These are phyloP conservation scores for Melitaea athalia DNA, from an alignment of 2,888 invertebrate species.

Conservation along the genomic window DNA sequence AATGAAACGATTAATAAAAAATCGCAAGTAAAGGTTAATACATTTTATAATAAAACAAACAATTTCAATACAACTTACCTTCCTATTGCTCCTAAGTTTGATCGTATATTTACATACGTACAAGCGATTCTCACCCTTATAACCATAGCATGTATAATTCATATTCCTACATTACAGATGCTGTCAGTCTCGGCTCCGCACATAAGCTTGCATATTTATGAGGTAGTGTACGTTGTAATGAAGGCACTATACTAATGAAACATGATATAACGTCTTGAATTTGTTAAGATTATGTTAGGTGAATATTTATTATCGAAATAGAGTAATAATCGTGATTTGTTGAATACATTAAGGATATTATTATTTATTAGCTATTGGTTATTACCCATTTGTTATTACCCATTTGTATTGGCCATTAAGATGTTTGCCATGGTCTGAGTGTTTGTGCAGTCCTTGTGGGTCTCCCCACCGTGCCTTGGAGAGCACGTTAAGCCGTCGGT, in stretches of 20 bases:
- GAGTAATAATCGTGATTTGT: background rate
- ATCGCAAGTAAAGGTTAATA: too few relatives aligned
- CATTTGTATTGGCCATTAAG: too few relatives aligned
- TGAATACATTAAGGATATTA: background rate
- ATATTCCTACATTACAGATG: constrained; percentile 37
- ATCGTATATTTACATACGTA: background rate
- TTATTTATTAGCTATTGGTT: background rate
- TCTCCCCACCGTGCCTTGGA: too few relatives aligned
- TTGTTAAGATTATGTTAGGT: constrained; percentile 30
- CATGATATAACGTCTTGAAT: constrained; percentile 37
- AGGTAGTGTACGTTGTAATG: constrained; percentile 39
- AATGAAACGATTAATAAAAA: too few relatives aligned
- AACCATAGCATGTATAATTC: constrained; percentile 27
- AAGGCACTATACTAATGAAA: constrained; percentile 36
- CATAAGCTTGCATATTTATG: constrained; percentile 48
- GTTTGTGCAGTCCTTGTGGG: too few relatives aligned
- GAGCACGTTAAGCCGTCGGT: too few relatives aligned
- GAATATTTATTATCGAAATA: background rate
- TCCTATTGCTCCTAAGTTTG: background rate
- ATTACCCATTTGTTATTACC: too few relatives aligned
- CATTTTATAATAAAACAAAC: background rate
- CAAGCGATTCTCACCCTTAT: constrained; percentile 24
- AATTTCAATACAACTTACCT: background rate
- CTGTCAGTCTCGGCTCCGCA: constrained; percentile 38
- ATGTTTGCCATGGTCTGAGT: too few relatives aligned